Conservation (phyloP, 2,888 invertebrate genomes). For the Microplitis deprimator region DNA sequence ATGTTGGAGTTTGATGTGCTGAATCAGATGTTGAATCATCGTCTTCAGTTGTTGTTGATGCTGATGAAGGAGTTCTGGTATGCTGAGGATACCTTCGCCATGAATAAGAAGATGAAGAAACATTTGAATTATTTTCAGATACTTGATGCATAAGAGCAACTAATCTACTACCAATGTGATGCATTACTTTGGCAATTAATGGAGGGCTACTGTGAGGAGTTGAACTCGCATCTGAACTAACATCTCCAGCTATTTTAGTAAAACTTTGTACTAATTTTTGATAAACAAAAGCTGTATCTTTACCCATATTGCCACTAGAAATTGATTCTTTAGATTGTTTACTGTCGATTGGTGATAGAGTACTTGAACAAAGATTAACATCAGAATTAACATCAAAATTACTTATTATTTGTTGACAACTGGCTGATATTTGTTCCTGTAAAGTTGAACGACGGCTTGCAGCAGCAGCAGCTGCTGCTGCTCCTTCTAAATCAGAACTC, state of each 20-base stretch:
- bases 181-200: constrained; percentile 91
- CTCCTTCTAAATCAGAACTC: constrained; percentile 87
- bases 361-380: too few relatives aligned
- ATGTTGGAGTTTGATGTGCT: constrained; percentile 71
- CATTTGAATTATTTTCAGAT: constrained; percentile 78
- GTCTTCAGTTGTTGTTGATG: constrained; percentile 79
- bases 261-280: constrained; percentile 88
- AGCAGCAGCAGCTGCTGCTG: constrained; percentile 70
- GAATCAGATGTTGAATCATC: constrained; percentile 82
- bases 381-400: constrained; percentile 79
- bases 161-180: constrained; percentile 89
- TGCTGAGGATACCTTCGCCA: constrained; percentile 78
- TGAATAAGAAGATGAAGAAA: constrained; percentile 70
- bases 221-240: constrained; percentile 71
- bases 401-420: constrained; percentile 89
- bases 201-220: constrained; percentile 83
- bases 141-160: constrained; percentile 95
- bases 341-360: too few relatives aligned
- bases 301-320: constrained; percentile 66
- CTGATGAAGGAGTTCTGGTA: constrained; percentile 75
- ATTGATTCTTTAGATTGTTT: too few relatives aligned
- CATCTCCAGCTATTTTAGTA: constrained; percentile 81
- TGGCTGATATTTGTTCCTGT: constrained; percentile 89
- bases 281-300: constrained; percentile 90
- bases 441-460: constrained; percentile 79